Evolutionary conservation across 1,140 invertebrate species (phyloP), one percentile per base, ranked within the genome.

Genomic region (Apolygus lucorum): DNA sequence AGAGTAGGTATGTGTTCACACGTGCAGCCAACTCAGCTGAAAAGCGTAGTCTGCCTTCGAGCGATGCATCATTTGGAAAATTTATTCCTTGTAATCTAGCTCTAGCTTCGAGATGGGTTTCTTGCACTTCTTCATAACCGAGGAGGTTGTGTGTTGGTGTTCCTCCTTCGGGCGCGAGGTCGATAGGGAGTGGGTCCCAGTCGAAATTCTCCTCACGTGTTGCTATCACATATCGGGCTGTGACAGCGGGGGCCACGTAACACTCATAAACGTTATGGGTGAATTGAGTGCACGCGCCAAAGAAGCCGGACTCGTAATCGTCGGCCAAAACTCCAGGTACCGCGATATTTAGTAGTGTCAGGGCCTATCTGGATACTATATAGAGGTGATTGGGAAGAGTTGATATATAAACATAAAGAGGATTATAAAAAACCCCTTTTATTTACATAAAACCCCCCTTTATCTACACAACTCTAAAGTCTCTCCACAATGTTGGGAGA

Each of bases 241-340:
- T 68, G 22, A 68, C 67, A 11, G 49, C 34, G 8, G 67, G 67
- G 0, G 34, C 22, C 0, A 68, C 27, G 49, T 54, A 68, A 27
- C 67, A 68, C 25, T 68, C 42, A 26, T 68, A 68, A 2, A 21
- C 67, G 27, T 68, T 68, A n/a, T 68, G 67, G 1, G 42, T 68
- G 21, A 42, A n/a, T 2, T 1, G 14, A 17, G 13, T 54, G 1
- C 2, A n/a, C 1, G 25, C 29, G 11, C 67, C 67, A 54, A 68
- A 68, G 22, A 54, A 68, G 21, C 67, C 67, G 14, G 67, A 68
- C 27, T 68, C 49, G 2, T 26, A 22, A 17, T 49, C 13, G 65
- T 29, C 8, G 11, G 17, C 21, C 21, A n/a, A 8, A 1, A 26
- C n/a, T 54, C 52, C 11, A 13, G 67, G 67, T 0, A 49, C 26